These are phyloP conservation scores for Microlaimidae sp. DNA, from an alignment of 2,888 invertebrate species.

Conservation along the genomic window DNA sequence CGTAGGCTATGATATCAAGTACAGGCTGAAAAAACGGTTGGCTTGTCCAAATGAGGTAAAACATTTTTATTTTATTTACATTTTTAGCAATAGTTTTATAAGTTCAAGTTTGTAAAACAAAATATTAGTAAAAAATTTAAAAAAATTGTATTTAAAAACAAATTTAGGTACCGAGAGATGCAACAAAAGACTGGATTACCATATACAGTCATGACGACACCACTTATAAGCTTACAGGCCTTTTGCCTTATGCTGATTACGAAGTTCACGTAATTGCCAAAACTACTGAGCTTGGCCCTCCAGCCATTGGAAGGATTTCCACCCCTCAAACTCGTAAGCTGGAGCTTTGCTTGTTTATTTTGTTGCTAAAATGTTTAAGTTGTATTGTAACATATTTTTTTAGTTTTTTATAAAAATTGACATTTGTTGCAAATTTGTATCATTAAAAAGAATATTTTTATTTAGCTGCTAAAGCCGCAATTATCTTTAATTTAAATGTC, in stretches of 20 bases:
- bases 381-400: background rate
- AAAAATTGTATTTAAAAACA: no score
- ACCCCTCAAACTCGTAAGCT: conserved; percentile 24
- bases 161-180: conserved; percentile 33
- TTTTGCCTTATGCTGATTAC: conserved; percentile 33
- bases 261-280: conserved; percentile 30
- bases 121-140: no score
- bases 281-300: conserved; percentile 31
- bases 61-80: no score
- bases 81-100: background rate
- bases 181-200: conserved; percentile 32
- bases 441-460: no score
- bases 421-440: background rate
- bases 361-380: background rate
- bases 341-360: no score
- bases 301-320: conserved; percentile 29
- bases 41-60: conserved; percentile 35
- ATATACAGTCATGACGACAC: conserved; percentile 35
- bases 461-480: no score
- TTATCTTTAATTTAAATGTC: no score
- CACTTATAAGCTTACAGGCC: conserved; percentile 31
- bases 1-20: conserved; percentile 35
- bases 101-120: no score
- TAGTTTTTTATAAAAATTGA: no score
- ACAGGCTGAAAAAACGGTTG: conserved; percentile 32